Evolutionary conservation across 2,888 invertebrate species (phyloP).

Genomic region (Nipponacmea schrenckii): DNA sequence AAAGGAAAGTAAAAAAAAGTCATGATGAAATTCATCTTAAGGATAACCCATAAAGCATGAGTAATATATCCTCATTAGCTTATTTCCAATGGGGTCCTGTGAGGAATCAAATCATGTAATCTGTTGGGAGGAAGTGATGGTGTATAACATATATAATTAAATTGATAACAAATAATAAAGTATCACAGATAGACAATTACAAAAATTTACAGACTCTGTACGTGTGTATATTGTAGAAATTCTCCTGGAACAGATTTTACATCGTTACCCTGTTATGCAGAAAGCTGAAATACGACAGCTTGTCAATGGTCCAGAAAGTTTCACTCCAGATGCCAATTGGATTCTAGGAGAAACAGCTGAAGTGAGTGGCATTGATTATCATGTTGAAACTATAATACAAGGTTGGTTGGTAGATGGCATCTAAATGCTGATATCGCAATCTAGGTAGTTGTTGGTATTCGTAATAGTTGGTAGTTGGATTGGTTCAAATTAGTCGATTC

Average conservation of each 20-base stretch:
- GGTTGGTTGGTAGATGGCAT: neutral
- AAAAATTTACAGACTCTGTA: too few species aligned
- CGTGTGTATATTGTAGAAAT: conserved; percentile 71
- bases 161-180: too few species aligned
- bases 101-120: neutral
- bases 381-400: neutral
- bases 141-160: too few species aligned
- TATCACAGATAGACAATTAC: too few species aligned
- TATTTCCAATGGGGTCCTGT: neutral
- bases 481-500: too few species aligned
- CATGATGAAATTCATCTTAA: too few species aligned
- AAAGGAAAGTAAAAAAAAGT: too few species aligned
- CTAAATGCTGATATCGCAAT: neutral
- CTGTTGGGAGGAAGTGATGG: neutral
- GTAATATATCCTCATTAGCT: neutral
- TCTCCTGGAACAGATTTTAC: conserved; percentile 84
- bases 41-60: too few species aligned
- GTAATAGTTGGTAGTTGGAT: too few species aligned
- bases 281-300: conserved; percentile 82
- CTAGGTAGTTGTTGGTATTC: too few species aligned
- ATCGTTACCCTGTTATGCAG: conserved; percentile 83
- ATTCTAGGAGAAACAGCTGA: conserved; percentile 94
- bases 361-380: conserved; percentile 69
- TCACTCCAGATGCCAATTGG: conserved; percentile 96
- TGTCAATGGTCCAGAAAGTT: conserved; percentile 91